A percentile compares a stretch with the other conserved stretches of the same genome.
Evolutionary conservation across 1,140 invertebrate species (phyloP).

Genomic region (Drosophila dunni): DNA sequence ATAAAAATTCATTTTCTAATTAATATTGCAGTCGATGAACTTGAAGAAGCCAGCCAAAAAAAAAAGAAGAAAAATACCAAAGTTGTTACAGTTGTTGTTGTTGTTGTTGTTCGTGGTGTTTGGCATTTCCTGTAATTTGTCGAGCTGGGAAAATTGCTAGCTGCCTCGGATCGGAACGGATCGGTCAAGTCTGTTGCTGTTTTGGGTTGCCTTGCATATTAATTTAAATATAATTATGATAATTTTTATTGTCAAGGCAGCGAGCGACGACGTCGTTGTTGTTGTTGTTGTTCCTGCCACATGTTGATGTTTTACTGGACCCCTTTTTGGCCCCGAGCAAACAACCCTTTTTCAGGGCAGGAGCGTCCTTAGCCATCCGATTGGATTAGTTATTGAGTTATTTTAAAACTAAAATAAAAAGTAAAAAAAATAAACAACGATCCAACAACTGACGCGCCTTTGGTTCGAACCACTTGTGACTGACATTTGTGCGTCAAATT

Average conservation of each 20-base stretch:
- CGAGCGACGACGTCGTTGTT: background rate
- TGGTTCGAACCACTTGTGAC: constrained; percentile 57
- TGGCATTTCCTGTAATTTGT: constrained; percentile 82
- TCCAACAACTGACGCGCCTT: constrained; percentile 57
- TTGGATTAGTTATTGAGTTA: constrained; percentile 83
- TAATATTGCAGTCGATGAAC: constrained; percentile 32
- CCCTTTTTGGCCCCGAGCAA: constrained; percentile 58
- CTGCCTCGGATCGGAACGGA: constrained; percentile 11
- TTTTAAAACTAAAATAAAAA: constrained; percentile 66
- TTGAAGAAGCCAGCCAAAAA: constrained; percentile 2
- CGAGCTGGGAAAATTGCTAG: constrained; percentile 65
- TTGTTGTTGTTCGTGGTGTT: constrained; percentile 47
- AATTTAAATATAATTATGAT: constrained; percentile 84
- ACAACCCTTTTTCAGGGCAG: constrained; percentile 53
- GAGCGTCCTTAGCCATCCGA: constrained; percentile 51
- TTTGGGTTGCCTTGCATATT: constrained; percentile 72
- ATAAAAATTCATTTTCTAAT: constrained; percentile 29
- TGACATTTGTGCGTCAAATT: constrained; percentile 83
- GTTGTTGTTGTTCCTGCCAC: constrained; percentile 10
- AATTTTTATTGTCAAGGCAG: constrained; percentile 79
- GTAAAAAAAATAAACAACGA: constrained; percentile 54
- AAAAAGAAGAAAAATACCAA: background rate
- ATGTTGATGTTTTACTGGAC: constrained; percentile 12
- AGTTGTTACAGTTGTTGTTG: constrained; percentile 14
- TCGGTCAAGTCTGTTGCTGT: constrained; percentile 7